Percentiles rank a stretch among this genome's conserved stretches.
phyloP scores from a whole-genome alignment of 2,113 vertebrate species.

The Diphyllodes magnificus region DNA sequence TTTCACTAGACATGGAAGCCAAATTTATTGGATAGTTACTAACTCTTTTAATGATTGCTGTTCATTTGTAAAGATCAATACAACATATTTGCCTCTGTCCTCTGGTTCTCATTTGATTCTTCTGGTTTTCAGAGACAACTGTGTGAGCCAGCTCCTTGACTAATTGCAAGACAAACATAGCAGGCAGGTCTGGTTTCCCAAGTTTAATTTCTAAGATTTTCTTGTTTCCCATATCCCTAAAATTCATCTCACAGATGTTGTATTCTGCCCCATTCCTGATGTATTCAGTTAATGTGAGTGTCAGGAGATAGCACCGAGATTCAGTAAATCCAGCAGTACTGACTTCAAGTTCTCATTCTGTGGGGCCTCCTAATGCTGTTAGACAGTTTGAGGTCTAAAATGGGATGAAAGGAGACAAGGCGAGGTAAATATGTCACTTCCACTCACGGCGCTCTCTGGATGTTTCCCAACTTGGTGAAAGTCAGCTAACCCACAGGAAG shows the following conservation, averaged over 20 bases:
- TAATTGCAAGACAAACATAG: neutral
- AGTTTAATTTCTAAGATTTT: neutral
- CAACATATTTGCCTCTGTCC: neutral
- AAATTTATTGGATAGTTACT: neutral
- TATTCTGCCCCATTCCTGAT: neutral
- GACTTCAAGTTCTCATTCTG: constrained; percentile 23
- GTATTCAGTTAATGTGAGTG: neutral
- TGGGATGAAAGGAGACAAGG: constrained; percentile 49
- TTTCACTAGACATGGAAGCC: neutral
- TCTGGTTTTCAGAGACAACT: neutral
- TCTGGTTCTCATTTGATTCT: neutral
- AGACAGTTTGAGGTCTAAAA: constrained; percentile 45
- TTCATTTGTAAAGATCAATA: neutral
- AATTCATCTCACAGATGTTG: neutral
- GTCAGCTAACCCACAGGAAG: neutral
- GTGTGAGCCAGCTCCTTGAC: neutral
- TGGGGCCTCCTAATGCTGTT: constrained; percentile 36
- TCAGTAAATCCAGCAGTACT: neutral
- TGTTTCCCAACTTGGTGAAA: constrained; percentile 30
- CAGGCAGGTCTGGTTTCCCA: neutral
- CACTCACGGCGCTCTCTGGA: neutral
- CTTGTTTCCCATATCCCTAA: neutral
- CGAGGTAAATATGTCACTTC: constrained; percentile 57
- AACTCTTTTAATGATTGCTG: neutral
- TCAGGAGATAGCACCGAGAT: neutral